Percentiles rank a stretch among this genome's conserved stretches.
Evolutionary conservation across 2,113 vertebrate species (phyloP).

Genomic region (Sakesphorus luctuosus): DNA sequence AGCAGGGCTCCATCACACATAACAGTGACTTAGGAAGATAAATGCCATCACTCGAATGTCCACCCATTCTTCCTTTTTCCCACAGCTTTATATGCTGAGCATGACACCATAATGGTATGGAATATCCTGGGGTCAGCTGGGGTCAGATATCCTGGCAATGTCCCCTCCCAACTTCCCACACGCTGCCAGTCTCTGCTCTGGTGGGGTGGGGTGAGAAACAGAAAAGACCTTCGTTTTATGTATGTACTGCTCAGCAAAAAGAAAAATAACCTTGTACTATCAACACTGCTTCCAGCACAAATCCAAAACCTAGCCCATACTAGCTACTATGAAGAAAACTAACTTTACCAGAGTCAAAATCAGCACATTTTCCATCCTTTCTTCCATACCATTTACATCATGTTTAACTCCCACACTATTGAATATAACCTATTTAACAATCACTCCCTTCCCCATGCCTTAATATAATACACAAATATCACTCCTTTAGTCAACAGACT

Average conservation of each 20-base stretch:
- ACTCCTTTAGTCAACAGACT: background rate
- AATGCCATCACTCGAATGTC: background rate
- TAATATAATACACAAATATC: background rate
- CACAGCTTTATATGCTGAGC: background rate
- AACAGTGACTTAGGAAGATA: background rate
- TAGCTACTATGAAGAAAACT: background rate
- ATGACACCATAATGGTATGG: background rate
- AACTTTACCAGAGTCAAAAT: background rate
- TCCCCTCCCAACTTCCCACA: background rate
- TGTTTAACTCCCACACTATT: background rate
- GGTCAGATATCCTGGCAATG: background rate
- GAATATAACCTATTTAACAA: background rate
- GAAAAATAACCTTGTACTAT: background rate
- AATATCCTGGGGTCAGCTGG: background rate
- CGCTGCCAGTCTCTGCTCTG: background rate
- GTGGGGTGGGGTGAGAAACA: background rate
- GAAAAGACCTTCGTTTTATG: background rate
- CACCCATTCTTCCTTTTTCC: background rate
- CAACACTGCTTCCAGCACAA: background rate
- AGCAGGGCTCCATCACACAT: background rate
- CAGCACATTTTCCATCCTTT: background rate
- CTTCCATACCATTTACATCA: background rate
- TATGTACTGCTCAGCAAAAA: background rate
- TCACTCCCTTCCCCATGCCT: accelerated
- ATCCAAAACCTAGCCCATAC: background rate